Evolutionary conservation across 2,113 vertebrate genomes (phyloP).

Genomic region (Neodon shergylaensis): DNA sequence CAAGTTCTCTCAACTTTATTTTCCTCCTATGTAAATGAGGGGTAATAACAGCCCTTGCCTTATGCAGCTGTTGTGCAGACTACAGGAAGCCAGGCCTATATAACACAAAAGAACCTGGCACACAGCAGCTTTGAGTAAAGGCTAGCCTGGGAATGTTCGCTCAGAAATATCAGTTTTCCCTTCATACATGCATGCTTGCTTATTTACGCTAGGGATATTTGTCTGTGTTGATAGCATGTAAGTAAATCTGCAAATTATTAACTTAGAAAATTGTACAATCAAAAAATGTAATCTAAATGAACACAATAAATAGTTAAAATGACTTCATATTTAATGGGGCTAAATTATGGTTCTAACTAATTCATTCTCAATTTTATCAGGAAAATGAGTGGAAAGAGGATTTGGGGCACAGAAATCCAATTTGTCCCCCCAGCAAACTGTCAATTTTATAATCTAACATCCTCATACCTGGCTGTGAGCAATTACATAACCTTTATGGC

Average conservation of each 20-base stretch:
- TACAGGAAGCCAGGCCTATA: neutral
- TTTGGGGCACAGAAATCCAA: constrained; percentile 20
- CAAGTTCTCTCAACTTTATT: constrained; percentile 19
- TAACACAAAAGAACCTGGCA: neutral
- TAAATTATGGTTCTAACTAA: constrained; percentile 55
- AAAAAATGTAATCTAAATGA: constrained; percentile 55
- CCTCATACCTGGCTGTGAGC: neutral
- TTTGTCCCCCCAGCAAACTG: neutral
- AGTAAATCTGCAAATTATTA: constrained; percentile 48
- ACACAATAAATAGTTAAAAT: constrained; percentile 57
- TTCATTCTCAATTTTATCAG: constrained; percentile 41
- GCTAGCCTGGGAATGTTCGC: neutral
- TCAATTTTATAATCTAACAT: constrained; percentile 41
- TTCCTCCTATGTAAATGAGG: neutral
- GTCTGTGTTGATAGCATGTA: constrained; percentile 4
- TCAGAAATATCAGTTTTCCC: neutral
- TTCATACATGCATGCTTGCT: neutral
- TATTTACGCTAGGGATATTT: neutral
- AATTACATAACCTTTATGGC: neutral
- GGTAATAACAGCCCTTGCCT: neutral
- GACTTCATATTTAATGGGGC: constrained; percentile 44
- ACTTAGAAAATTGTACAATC: constrained; percentile 49
- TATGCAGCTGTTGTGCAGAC: neutral
- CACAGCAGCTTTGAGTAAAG: neutral
- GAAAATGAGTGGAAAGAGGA: constrained; percentile 49